Evolutionary conservation across 2,797 vertebrate species (phyloP), one percentile per base, ranked within the genome.

Genomic region (Eulemur albifrons): DNA sequence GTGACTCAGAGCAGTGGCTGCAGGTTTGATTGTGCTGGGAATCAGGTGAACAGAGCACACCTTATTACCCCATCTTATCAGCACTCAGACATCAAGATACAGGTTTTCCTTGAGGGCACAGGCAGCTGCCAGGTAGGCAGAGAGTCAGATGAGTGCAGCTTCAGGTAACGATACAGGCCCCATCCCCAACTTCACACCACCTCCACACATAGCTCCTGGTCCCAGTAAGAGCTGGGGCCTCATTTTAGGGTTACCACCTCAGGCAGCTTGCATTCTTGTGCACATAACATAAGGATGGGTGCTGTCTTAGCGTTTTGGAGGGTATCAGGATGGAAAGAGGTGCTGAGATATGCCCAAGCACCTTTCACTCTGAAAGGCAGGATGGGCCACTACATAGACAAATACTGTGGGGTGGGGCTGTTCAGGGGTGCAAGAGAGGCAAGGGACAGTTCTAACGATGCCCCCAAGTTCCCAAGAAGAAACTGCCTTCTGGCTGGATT

Each of bases 71-170:
- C 25, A 7, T 25, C 86, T 94, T 77, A 95, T 96, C 90, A 61
- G 69, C 5, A 4, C 84, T 79, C 6, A 40, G 76, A 38, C 93
- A 94, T 83, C 80, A 35, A 8, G n/a, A 65, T 61, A 7, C 35
- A 76, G 88, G 52, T 63, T 14, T 76, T 79, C 85, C 96, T 85
- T 17, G 73, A 93, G 79, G 91, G 91, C 77, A 82, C 43, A 54
- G 73, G 32, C 10, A 5, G 32, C 54, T 82, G 76, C 83, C 90
- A 92, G n/a, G 35, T 52, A 88, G 54, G 61, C 35, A 20, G 45
- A 48, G 92, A 69, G 54, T 61, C 70, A 73, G 80, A 70, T 35
- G 63, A 75, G n/a, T 45, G 7, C 30, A 76, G 82, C 45, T 95
- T 79, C 30, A 57, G 75, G 86, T 59, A 84, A 65, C 9, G 9